phyloP scores from a whole-genome alignment of 2,888 invertebrate species.

The Willowsia nigromaculata region DNA sequence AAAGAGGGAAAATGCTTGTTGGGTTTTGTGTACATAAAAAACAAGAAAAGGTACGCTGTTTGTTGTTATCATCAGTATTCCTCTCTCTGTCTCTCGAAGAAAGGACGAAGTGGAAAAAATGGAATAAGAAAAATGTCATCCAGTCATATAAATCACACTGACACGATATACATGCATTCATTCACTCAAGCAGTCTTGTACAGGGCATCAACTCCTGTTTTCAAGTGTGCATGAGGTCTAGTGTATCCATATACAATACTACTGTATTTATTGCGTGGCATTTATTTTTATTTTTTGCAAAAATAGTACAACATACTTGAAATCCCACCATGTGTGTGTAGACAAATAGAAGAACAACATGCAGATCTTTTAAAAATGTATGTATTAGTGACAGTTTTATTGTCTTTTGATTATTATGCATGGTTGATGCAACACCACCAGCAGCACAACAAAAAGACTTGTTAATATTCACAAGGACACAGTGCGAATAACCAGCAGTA shows the following conservation, averaged over 20 bases:
- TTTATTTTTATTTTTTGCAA: too few species aligned
- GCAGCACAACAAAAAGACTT: background rate
- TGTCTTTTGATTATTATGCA: slow-evolving; percentile 15
- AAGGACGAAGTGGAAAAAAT: background rate
- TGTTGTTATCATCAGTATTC: background rate
- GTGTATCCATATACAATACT: too few species aligned
- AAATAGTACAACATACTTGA: too few species aligned
- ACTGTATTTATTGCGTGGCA: too few species aligned
- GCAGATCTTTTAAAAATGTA: background rate
- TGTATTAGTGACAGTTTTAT: slow-evolving; percentile 25
- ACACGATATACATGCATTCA: slow-evolving; percentile 19
- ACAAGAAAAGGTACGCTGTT: background rate
- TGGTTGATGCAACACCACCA: background rate
- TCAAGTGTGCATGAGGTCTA: too few species aligned
- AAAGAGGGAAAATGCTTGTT: background rate
- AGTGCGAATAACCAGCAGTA: background rate
- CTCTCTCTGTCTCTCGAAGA: background rate
- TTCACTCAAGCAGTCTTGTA: background rate
- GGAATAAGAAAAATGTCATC: slow-evolving; percentile 39
- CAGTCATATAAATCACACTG: slow-evolving; percentile 30
- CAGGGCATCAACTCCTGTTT: background rate
- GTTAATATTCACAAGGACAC: slow-evolving; percentile 37
- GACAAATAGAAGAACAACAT: background rate
- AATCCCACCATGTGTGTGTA: background rate
- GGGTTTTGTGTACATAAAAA: background rate